Conservation (phyloP, 2,113 vertebrate species). For the Phocoena sinus region DNA sequence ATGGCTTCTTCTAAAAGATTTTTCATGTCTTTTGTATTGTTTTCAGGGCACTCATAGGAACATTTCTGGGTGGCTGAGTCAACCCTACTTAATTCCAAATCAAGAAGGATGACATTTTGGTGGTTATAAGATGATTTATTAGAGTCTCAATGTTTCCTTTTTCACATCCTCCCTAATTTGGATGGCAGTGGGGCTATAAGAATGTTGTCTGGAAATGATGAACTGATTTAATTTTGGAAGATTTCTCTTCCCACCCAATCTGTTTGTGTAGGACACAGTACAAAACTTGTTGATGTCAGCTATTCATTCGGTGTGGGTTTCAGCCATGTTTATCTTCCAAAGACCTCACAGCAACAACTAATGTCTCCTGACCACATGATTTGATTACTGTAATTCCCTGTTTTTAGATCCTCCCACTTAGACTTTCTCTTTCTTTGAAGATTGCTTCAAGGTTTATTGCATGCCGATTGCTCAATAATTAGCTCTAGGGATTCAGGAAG, state of each 20-base stretch:
- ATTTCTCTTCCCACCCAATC: slow-evolving; percentile 45
- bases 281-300: slow-evolving; percentile 60
- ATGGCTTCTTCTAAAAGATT: neutral
- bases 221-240: slow-evolving; percentile 62
- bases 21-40: neutral
- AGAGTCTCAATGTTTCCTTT: slow-evolving; percentile 25
- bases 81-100: slow-evolving; percentile 32
- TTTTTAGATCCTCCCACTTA: slow-evolving; percentile 46
- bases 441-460: slow-evolving; percentile 55
- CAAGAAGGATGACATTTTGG: slow-evolving; percentile 39
- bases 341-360: slow-evolving; percentile 68
- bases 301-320: slow-evolving; percentile 53
- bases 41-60: neutral
- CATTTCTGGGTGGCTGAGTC: neutral
- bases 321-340: slow-evolving; percentile 59
- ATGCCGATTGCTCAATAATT: slow-evolving; percentile 49
- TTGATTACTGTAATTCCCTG: slow-evolving; percentile 60
- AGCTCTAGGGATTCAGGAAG: neutral
- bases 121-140: slow-evolving; percentile 44
- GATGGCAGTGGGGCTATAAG: neutral
- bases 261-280: slow-evolving; percentile 48
- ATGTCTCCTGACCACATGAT: slow-evolving; percentile 60
- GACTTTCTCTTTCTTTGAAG: slow-evolving; percentile 48
- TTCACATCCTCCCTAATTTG: neutral
- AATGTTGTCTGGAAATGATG: slow-evolving; percentile 62